Conservation (phyloP, 2,113 vertebrate species). For the Vulpes ferrilata region DNA sequence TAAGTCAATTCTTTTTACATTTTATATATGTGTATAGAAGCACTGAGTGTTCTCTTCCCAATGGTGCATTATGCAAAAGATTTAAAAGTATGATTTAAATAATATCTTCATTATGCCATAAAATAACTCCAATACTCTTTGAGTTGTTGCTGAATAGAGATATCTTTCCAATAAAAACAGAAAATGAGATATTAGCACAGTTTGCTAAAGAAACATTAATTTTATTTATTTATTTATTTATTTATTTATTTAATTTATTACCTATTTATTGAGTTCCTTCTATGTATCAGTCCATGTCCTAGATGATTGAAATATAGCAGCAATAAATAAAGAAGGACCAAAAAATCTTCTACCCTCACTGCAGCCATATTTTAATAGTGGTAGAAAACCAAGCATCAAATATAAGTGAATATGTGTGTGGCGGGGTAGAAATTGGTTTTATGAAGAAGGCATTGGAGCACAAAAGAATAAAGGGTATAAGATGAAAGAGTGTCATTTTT, state of each 20-base stretch:
- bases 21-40: not conserved
- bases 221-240: not conserved
- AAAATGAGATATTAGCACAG: not conserved
- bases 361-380: not conserved
- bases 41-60: not conserved
- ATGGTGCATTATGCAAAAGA: not conserved
- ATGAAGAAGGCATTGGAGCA: not conserved
- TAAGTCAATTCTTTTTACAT: conserved; percentile 46
- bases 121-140: not conserved
- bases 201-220: not conserved
- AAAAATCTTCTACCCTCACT: not conserved
- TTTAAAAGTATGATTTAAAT: conserved; percentile 54
- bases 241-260: not conserved
- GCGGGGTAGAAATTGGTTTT: not conserved
- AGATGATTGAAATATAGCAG: not conserved
- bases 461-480: not conserved
- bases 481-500: not conserved
- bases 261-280: not conserved
- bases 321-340: not conserved
- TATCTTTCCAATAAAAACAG: conserved; percentile 14
- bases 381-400: not conserved
- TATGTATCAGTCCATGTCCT: not conserved
- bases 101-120: not conserved
- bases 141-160: not conserved
- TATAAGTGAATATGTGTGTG: not conserved